Evolutionary conservation across 2,888 invertebrate genomes (phyloP).

Genomic region (Cheilosia impressa): DNA sequence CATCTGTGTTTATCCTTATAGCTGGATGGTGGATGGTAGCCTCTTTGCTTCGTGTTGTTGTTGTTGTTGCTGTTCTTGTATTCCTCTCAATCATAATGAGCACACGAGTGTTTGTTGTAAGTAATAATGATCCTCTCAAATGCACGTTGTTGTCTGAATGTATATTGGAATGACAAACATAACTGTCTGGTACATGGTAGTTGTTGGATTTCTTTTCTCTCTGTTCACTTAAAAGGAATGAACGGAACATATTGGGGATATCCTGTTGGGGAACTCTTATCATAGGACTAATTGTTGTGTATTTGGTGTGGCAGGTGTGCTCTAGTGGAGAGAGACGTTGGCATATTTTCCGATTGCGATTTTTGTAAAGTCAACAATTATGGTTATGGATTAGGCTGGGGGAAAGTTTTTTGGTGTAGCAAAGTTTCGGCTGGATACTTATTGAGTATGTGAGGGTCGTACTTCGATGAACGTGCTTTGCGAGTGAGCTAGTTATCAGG

Average conservation of each 20-base stretch:
- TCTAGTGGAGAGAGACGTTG: neutral
- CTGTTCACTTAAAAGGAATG: neutral
- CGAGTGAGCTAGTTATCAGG: too few species aligned
- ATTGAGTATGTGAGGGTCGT: too few species aligned
- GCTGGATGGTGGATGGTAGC: constrained; percentile 20
- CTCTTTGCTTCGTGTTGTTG: constrained; percentile 10
- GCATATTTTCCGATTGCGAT: too few species aligned
- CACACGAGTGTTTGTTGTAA: constrained; percentile 56
- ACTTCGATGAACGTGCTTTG: too few species aligned
- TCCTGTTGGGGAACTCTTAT: constrained; percentile 15
- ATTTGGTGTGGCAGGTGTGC: constrained; percentile 42
- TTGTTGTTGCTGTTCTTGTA: neutral
- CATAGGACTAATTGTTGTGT: constrained; percentile 37
- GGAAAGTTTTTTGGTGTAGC: too few species aligned
- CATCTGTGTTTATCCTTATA: constrained; percentile 4
- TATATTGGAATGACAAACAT: constrained; percentile 19
- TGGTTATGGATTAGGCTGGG: too few species aligned
- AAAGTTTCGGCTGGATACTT: too few species aligned
- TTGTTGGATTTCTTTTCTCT: neutral
- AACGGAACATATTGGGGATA: neutral
- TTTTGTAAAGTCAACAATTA: too few species aligned
- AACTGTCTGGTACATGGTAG: constrained; percentile 7
- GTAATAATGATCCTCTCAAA: constrained; percentile 45
- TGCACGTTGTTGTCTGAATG: constrained; percentile 16
- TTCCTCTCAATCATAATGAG: constrained; percentile 65